Evolutionary conservation across 2,888 invertebrate genomes (phyloP).

Genomic region (Neuroscelio doddi): DNA sequence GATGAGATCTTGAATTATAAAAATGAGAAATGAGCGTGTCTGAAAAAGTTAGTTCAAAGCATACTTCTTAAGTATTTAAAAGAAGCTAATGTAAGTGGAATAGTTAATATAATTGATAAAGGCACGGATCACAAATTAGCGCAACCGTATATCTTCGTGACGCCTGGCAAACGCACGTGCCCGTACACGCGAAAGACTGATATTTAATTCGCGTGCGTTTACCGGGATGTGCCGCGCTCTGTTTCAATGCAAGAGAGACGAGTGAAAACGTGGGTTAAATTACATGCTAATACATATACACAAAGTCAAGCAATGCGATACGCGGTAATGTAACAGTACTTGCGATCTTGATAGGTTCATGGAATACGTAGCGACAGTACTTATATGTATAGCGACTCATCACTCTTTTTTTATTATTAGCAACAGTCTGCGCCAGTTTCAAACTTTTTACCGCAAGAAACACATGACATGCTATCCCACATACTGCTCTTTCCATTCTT

Average conservation of each 20-base stretch:
- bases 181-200: slow-evolving; percentile 61
- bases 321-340: slow-evolving; percentile 31
- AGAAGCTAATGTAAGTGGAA: slow-evolving; percentile 59
- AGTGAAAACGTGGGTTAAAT: slow-evolving; percentile 42
- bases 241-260: slow-evolving; percentile 31
- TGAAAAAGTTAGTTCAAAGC: too few relatives aligned
- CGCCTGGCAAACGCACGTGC: slow-evolving; percentile 58
- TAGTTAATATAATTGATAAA: slow-evolving; percentile 68
- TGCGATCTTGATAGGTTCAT: slow-evolving; percentile 38
- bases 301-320: slow-evolving; percentile 15
- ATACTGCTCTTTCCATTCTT: not conserved
- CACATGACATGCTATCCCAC: not conserved
- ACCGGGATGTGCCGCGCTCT: slow-evolving; percentile 26
- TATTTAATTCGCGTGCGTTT: slow-evolving; percentile 65
- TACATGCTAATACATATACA: slow-evolving; percentile 25
- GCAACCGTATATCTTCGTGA: slow-evolving; percentile 65
- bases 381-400: not conserved
- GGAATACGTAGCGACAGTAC: slow-evolving; percentile 13
- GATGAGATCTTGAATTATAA: too few relatives aligned
- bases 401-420: not conserved
- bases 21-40: too few relatives aligned
- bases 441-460: not conserved
- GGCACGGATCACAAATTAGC: slow-evolving; percentile 67
- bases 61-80: too few relatives aligned
- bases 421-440: not conserved